These are phyloP conservation scores for Sminthurinus aureus DNA, from an alignment of 2,888 invertebrate genomes.

Conservation along the genomic window DNA sequence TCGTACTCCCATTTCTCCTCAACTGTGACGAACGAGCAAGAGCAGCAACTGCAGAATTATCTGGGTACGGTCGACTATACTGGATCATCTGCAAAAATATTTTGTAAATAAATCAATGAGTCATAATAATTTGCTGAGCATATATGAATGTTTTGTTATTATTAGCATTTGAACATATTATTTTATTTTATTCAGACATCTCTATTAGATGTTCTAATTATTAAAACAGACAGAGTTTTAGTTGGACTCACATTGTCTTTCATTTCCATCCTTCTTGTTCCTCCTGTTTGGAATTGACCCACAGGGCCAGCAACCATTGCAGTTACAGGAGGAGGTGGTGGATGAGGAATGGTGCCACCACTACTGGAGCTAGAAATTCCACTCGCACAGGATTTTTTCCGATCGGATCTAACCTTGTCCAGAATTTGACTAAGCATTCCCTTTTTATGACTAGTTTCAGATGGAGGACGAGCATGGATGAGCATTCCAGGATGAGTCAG, in stretches of 20 bases:
- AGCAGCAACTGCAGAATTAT: conserved; percentile 58
- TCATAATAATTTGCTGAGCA: too few relatives aligned
- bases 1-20: background rate
- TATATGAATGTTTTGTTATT: too few relatives aligned
- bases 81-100: conserved; percentile 40
- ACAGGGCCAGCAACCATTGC: background rate
- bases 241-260: conserved; percentile 37
- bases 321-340: conserved; percentile 46
- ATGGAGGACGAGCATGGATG: conserved; percentile 23
- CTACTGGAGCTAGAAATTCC: conserved; percentile 22
- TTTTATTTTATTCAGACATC: too few relatives aligned
- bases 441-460: conserved; percentile 55
- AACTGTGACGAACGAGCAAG: conserved; percentile 18
- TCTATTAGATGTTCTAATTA: too few relatives aligned
- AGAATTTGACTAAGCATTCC: conserved; percentile 69
- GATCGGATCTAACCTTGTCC: conserved; percentile 66
- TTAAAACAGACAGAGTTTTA: too few relatives aligned
- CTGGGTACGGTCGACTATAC: conserved; percentile 51
- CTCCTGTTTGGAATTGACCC: background rate
- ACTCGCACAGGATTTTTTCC: conserved; percentile 56
- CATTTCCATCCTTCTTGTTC: conserved; percentile 54
- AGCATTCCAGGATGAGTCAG: conserved; percentile 3
- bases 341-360: conserved; percentile 46
- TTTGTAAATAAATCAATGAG: too few relatives aligned
- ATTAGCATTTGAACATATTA: too few relatives aligned